Evolutionary conservation across 2,888 invertebrate genomes (phyloP).

Genomic region (Chironomus riparius): DNA sequence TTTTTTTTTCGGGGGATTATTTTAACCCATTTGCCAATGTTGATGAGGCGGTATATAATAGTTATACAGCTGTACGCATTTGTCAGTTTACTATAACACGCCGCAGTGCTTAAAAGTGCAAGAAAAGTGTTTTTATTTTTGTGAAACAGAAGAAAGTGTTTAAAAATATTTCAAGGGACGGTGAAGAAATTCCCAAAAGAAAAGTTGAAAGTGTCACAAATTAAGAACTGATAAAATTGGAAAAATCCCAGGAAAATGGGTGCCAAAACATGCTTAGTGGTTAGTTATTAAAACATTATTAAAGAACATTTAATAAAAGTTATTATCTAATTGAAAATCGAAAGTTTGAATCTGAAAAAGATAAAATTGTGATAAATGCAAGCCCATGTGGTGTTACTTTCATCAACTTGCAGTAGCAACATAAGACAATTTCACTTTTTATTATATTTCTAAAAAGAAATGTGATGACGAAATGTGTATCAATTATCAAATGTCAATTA

Average conservation of each 20-base stretch:
- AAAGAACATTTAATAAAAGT: not conserved
- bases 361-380: not conserved
- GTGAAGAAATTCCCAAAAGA: not conserved
- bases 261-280: constrained; percentile 7
- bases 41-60: constrained; percentile 10
- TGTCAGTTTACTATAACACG: constrained; percentile 17
- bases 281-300: not conserved
- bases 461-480: not conserved
- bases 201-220: not conserved
- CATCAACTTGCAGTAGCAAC: not conserved
- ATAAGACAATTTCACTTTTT: not conserved
- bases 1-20: constrained; percentile 16
- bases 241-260: constrained; percentile 15
- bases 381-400: not conserved
- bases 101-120: not conserved
- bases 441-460: not conserved
- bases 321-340: not conserved
- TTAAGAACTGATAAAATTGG: not conserved
- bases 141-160: not conserved
- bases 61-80: constrained; percentile 18
- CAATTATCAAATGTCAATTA: constrained; percentile 6
- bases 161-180: not conserved
- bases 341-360: not conserved
- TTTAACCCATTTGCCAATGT: constrained; percentile 1
- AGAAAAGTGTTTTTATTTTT: not conserved